Conservation (phyloP, 2,888 invertebrate species). For the Aphrophora alni region DNA sequence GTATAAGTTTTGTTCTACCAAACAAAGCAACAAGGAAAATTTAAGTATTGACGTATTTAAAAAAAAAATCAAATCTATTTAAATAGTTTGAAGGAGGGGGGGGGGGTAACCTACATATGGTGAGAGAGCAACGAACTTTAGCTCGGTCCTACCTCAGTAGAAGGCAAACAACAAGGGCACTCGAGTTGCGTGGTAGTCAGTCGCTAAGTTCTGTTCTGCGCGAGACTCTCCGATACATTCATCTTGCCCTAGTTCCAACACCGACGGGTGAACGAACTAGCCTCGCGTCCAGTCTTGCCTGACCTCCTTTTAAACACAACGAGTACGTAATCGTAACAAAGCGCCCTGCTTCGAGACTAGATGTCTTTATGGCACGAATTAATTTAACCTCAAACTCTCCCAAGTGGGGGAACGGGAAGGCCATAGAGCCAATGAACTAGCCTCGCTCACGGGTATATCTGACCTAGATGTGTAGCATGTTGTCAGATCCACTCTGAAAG, state of each 20-base stretch:
- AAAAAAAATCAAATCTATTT: not conserved
- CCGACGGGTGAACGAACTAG: conserved; percentile 67
- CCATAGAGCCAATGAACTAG: conserved; percentile 68
- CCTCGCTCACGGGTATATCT: conserved; percentile 59
- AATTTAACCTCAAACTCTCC: conserved; percentile 29
- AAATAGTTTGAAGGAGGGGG: conserved; percentile 2
- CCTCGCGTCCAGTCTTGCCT: conserved; percentile 59
- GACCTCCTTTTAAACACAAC: conserved; percentile 45
- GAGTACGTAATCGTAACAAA: conserved; percentile 31
- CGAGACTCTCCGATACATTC: conserved; percentile 54
- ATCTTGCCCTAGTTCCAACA: conserved; percentile 68
- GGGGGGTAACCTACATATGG: conserved; percentile 33
- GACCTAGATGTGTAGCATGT: conserved; percentile 57
- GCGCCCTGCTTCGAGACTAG: conserved; percentile 25
- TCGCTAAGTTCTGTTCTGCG: not conserved
- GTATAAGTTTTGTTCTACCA: not conserved
- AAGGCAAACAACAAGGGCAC: conserved; percentile 27
- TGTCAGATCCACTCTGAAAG: conserved; percentile 55
- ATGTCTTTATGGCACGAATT: conserved; percentile 36
- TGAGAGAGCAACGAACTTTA: conserved; percentile 22
- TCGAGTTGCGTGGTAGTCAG: not conserved
- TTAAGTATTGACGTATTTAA: not conserved
- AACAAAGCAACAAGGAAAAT: not conserved
- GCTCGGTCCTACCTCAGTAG: conserved; percentile 30
- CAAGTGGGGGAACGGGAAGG: conserved; percentile 54